phyloP scores from a whole-genome alignment of 2,797 vertebrate genomes.

The Gallinago stenura region DNA sequence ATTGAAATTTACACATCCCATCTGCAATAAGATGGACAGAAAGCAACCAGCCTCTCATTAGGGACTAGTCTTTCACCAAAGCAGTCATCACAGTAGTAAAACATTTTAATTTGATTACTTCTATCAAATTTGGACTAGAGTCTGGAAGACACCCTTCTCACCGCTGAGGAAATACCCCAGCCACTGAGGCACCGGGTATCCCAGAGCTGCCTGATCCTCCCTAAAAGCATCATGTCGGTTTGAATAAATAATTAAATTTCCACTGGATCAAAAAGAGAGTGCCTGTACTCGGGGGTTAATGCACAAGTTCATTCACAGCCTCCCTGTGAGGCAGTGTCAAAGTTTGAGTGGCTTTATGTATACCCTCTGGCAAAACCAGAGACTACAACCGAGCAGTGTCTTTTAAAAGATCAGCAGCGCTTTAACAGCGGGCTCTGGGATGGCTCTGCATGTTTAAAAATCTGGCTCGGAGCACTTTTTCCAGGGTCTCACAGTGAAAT shows the following conservation, averaged over 20 bases:
- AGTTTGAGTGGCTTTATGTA: background rate
- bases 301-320: background rate
- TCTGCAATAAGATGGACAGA: background rate
- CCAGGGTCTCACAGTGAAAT: background rate
- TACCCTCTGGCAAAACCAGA: background rate
- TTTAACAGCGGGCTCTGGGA: background rate
- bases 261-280: background rate
- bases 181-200: background rate
- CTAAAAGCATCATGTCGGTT: fast-evolving
- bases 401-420: background rate
- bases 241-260: background rate
- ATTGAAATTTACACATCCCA: background rate
- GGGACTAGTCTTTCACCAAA: background rate
- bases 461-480: background rate
- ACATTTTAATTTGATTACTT: background rate
- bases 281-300: background rate
- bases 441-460: background rate
- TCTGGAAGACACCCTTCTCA: background rate
- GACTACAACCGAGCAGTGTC: background rate
- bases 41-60: background rate
- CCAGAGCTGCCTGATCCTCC: background rate
- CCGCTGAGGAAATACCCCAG: background rate
- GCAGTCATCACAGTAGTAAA: background rate
- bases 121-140: background rate
- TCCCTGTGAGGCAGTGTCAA: background rate